Evolutionary conservation across 2,797 vertebrate species (phyloP), one percentile per base, ranked within the genome.

Genomic region (Trachurus trachurus): DNA sequence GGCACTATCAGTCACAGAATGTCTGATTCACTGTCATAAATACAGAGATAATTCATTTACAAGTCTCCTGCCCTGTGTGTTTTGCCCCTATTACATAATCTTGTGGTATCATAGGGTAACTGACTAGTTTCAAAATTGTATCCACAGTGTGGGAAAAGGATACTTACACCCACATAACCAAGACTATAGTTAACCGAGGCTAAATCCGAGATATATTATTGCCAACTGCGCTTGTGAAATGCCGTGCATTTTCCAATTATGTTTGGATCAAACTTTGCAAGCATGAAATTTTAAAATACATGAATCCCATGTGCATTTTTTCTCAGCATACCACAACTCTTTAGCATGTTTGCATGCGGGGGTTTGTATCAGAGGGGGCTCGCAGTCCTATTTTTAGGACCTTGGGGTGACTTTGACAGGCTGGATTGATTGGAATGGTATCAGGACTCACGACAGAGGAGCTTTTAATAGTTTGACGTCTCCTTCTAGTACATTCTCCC

Each of bases 311-410:
- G 13, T 40, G 6, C 37, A 29, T 17, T 21, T 53, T 53, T 49
- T 26, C 29, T 29, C 26, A 60, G 19, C 39, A 15, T 56, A 47
- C 66, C 54, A 45, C 65, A 64, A 49, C 26, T 80, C 62, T 72
- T 66, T 78, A 19, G 56, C 21, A 15, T 6, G 34, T 63, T 21
- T 85, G 70, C 22, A 3, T 82, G 63, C 16, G 15, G 78, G 66
- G 58, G 60, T 71, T 71, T 56, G n/a, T 1, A 39, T 17, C 39
- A 54, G 44, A 47, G 58, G 49, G 53, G 60, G 62, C 57, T 73
- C 53, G 37, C 74, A 39, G 21, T 70, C 69, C 86, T 95, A 95
- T 95, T 93, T 90, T 92, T 93, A 95, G 89, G 75, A 77, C 57
- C 31, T 26, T 54, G 78, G 91, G 90, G 87, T 94, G 89, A 88